Evolutionary conservation across 2,797 vertebrate species (phyloP).

Genomic region (Pristis pectinata): DNA sequence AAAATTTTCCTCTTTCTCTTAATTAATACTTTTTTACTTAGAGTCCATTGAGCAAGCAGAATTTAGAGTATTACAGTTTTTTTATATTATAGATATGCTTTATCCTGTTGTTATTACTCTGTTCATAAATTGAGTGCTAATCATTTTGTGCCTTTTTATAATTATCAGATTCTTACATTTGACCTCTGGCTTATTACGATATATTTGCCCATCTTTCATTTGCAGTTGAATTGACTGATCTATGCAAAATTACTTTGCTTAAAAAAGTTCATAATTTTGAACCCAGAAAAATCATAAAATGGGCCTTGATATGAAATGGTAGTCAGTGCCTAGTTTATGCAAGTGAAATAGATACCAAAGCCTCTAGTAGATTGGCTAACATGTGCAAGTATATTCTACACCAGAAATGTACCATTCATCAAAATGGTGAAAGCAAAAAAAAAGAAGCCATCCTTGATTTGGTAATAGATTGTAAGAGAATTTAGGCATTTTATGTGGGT

Average conservation of each 20-base stretch:
- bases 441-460: not conserved
- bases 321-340: not conserved
- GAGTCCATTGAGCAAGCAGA: not conserved
- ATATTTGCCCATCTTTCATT: not conserved
- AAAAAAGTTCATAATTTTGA: not conserved
- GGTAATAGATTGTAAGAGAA: not conserved
- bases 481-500: not conserved
- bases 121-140: not conserved
- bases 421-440: not conserved
- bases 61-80: not conserved
- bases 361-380: not conserved
- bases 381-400: not conserved
- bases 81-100: not conserved
- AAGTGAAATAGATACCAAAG: not conserved
- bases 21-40: not conserved
- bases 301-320: not conserved
- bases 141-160: not conserved
- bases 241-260: not conserved
- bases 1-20: not conserved
- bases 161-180: not conserved
- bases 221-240: not conserved
- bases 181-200: not conserved
- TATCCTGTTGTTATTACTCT: not conserved
- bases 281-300: not conserved
- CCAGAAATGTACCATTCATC: not conserved